Evolutionary conservation across 2,113 vertebrate genomes (phyloP).

Genomic region (Lichenostomus cassidix): DNA sequence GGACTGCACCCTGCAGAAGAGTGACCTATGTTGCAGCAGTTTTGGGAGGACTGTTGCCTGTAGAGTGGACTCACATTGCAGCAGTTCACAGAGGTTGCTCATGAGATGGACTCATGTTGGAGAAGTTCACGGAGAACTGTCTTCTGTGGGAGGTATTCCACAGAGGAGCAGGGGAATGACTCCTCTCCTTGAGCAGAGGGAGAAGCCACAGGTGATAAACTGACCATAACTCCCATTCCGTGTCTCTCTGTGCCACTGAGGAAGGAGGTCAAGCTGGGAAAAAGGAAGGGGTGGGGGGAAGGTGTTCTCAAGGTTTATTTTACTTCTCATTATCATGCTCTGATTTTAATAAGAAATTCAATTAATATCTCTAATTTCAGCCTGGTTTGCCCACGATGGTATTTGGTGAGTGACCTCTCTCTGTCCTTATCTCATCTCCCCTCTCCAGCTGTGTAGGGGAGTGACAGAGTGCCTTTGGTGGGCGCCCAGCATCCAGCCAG

Average conservation of each 20-base stretch:
- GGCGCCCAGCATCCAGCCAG: background rate
- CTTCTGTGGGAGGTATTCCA: background rate
- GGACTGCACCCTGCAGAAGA: fast-evolving
- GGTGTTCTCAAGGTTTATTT: background rate
- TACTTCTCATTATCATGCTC: background rate
- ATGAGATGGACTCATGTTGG: background rate
- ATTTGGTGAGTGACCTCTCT: background rate
- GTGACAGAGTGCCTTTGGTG: background rate
- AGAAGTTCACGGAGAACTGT: background rate
- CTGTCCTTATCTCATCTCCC: background rate
- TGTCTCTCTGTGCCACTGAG: background rate
- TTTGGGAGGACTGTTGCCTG: background rate
- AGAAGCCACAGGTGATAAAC: fast-evolving
- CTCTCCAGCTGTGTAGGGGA: background rate
- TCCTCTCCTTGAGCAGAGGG: background rate
- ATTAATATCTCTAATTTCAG: background rate
- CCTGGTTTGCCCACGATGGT: background rate
- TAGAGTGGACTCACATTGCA: background rate
- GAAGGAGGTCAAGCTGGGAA: background rate
- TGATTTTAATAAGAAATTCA: background rate
- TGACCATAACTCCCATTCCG: background rate
- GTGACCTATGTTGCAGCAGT: background rate
- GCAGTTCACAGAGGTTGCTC: background rate
- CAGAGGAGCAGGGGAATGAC: background rate
- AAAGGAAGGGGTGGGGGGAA: background rate